Conservation (phyloP, 2,888 invertebrate genomes). For the Drosophila subquinaria region DNA sequence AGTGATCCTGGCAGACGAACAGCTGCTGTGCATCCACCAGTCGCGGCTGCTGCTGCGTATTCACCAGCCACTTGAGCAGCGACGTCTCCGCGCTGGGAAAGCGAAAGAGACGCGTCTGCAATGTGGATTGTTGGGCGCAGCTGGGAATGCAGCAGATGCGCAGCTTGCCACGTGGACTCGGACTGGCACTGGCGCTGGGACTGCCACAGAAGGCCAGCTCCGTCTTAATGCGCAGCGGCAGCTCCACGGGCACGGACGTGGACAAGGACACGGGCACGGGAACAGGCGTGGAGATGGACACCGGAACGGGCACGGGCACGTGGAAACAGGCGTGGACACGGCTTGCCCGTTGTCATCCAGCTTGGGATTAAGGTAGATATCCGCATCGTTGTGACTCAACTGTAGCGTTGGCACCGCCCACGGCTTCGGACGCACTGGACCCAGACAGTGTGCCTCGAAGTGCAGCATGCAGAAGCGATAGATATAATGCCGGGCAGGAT, state of each 20-base stretch:
- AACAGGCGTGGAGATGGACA: conserved; percentile 5
- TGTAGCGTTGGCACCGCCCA: conserved; percentile 68
- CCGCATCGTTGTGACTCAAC: conserved; percentile 48
- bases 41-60: conserved; percentile 67
- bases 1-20: conserved; percentile 73
- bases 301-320: conserved; percentile 3
- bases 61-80: conserved; percentile 74
- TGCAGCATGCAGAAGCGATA: conserved; percentile 77
- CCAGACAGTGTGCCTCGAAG: conserved; percentile 64
- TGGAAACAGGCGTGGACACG: neutral
- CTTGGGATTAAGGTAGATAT: conserved; percentile 51
- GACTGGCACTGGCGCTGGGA: conserved; percentile 53
- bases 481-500: conserved; percentile 46
- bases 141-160: conserved; percentile 62
- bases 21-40: conserved; percentile 47
- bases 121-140: conserved; percentile 46
- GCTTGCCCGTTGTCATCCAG: neutral
- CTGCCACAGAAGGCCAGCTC: conserved; percentile 42
- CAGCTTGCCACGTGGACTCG: conserved; percentile 58
- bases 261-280: conserved; percentile 13
- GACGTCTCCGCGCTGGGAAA: conserved; percentile 64
- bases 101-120: conserved; percentile 52
- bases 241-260: conserved; percentile 22
- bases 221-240: conserved; percentile 41
- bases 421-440: conserved; percentile 35